Conservation (phyloP, 2,113 vertebrate species). For the Etia nguti region DNA sequence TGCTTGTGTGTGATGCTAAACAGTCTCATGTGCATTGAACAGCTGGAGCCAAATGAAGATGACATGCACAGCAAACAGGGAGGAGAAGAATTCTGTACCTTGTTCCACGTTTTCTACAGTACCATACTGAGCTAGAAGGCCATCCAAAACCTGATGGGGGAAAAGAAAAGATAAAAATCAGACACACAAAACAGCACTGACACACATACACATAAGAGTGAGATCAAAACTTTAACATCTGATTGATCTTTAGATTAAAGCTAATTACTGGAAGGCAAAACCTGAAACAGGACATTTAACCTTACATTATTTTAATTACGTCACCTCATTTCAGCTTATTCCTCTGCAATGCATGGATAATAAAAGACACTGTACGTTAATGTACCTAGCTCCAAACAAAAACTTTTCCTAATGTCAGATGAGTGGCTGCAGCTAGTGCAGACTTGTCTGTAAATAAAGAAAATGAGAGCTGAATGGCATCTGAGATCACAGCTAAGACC, state of each 20-base stretch:
- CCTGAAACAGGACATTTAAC: background rate
- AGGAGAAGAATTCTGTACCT: constrained; percentile 70
- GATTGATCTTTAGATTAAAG: background rate
- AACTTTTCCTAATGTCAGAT: background rate
- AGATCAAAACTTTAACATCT: background rate
- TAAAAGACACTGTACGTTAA: background rate
- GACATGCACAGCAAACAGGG: background rate
- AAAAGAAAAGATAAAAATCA: constrained; percentile 1
- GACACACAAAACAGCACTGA: background rate
- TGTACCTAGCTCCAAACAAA: background rate
- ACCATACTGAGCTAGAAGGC: constrained; percentile 87
- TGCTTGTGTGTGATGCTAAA: constrained; percentile 4
- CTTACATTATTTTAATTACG: background rate
- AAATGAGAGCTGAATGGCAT: background rate
- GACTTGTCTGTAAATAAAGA: background rate
- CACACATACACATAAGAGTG: background rate
- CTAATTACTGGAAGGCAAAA: background rate
- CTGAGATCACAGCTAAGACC: background rate
- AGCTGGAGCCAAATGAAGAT: background rate
- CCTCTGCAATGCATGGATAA: background rate
- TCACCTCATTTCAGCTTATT: background rate
- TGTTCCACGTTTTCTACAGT: constrained; percentile 92
- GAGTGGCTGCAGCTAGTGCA: background rate
- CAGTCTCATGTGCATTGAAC: constrained; percentile 21
- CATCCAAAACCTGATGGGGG: constrained; percentile 82